Base-by-base conservation (phyloP, 2,113 vertebrate genomes). In the Theropithecus gelada region DNA sequence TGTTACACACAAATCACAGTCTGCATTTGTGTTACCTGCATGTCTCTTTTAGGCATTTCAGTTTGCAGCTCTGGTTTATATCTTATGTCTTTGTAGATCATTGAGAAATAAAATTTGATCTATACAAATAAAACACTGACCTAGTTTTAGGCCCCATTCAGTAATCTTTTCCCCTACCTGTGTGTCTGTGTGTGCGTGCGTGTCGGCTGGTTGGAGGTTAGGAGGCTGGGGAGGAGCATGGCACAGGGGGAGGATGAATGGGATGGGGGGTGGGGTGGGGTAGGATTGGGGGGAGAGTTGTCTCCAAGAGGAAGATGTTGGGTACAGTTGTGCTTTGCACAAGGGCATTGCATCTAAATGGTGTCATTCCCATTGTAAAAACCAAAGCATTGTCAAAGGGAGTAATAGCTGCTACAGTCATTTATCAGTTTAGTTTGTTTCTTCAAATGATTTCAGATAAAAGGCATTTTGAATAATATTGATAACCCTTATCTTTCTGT, bases 401-500 rank as follows among this genome's bases (percentile, higher is more conserved):
- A 52, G 8, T 25, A 40, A 76, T 13, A 35, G n/a, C 38, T 80
- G 52, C 4, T 59, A 3, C 16, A 12, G 4, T 61, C 38, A 50
- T 64, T 91, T 30, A 35, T 68, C 50, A 50, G 43, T 70, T 68
- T 61, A 59, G 8, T 43, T 43, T 82, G 4, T 88, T 86, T 70
- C 52, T 88, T 87, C 50, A 45, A 8, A 11, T 48, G 66, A 48
- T 70, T 89, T 90, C 80, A 61, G 38, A 68, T 59, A 87, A 83
- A 25, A 70, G 43, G 27, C 68, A 14, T 75, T 95, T 94, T 91
- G n/a, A 94, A 48, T 38, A 68, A 70, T 78, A 35, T 80, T 79
- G 14, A 16, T 85, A 57, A 57, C 8, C 27, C 68, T 92, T 61
- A 72, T 73, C 32, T 88, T 92, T 61, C 30, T 78, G 23, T 64